Evolutionary conservation across 2,113 vertebrate species (phyloP).

Genomic region (Saimiri boliviensis): DNA sequence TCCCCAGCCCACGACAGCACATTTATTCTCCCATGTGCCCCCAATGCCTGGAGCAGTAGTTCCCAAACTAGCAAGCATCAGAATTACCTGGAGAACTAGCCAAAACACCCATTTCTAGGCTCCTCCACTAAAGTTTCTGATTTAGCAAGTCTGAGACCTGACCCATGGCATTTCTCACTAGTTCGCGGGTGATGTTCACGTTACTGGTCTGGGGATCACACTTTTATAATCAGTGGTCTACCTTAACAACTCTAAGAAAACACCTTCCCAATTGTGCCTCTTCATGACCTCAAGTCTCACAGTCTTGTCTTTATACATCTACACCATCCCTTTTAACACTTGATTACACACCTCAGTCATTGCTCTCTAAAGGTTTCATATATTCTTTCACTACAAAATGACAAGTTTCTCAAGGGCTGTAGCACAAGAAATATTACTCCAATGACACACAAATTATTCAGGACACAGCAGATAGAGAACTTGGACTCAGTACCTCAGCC

Average conservation of each 20-base stretch:
- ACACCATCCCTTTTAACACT: too few relatives aligned
- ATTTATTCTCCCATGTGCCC: rapidly evolving
- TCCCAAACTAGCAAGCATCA: background rate
- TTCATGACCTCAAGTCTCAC: background rate
- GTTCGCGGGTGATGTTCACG: background rate
- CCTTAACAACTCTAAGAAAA: background rate
- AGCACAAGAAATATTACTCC: background rate
- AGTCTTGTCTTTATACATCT: background rate
- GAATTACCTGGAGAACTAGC: background rate
- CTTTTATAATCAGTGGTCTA: background rate
- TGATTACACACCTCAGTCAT: rapidly evolving
- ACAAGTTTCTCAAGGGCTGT: background rate
- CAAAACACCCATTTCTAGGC: background rate
- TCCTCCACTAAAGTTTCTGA: background rate
- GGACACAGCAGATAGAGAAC: background rate
- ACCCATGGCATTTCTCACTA: background rate
- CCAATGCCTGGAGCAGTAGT: too few relatives aligned
- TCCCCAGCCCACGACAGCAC: background rate
- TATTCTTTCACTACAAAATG: background rate
- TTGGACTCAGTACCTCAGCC: rapidly evolving
- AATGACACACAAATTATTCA: background rate
- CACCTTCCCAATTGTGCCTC: background rate
- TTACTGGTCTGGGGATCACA: background rate
- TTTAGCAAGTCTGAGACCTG: background rate
- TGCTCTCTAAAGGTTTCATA: rapidly evolving